A percentile compares a stretch with the other conserved stretches of the same genome.
Conservation (phyloP, 2,888 invertebrate species). For the Trachelus iudaicus region DNA sequence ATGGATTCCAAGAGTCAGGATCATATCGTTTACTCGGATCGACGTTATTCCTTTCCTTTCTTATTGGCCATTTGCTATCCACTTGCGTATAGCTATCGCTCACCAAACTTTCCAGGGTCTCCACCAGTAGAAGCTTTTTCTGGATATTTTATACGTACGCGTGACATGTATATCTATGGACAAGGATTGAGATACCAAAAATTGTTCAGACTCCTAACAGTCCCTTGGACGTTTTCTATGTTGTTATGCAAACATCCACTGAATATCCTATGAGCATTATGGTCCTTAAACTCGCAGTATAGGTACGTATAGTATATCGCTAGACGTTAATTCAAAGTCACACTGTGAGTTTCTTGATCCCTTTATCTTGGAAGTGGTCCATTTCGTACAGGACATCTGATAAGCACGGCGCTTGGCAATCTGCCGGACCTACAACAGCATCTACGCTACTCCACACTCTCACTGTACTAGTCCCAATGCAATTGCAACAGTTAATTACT, state of each 20-base stretch:
- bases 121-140: neutral
- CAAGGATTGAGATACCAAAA: neutral
- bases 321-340: neutral
- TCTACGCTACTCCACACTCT: neutral
- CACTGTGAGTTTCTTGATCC: neutral
- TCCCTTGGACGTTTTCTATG: neutral
- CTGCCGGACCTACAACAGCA: neutral
- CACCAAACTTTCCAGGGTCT: neutral
- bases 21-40: neutral
- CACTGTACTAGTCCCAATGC: conserved; percentile 4
- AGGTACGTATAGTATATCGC: neutral
- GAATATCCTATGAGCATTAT: neutral
- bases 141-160: neutral
- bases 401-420: neutral
- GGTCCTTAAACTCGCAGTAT: neutral
- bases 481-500: conserved; percentile 43
- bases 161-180: neutral
- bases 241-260: neutral
- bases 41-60: neutral
- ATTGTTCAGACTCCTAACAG: neutral
- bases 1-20: neutral
- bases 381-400: neutral
- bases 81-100: neutral
- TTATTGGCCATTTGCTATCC: neutral
- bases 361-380: neutral